Base-by-base conservation (phyloP, 1,140 invertebrate genomes). In the Tetranychus urticae region DNA sequence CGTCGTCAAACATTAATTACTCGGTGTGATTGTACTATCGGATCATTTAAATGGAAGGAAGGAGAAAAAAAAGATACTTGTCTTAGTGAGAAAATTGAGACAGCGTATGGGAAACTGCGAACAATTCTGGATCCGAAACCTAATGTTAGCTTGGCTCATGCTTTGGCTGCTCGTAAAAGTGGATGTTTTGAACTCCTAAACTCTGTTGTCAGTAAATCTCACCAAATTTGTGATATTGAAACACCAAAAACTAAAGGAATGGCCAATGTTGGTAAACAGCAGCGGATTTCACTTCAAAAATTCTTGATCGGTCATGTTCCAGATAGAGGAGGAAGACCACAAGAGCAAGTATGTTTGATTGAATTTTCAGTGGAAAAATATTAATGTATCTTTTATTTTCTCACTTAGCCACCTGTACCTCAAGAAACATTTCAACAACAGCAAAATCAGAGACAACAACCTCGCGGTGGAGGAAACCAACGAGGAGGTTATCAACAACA, bases 21-120 rank as follows among this genome's bases (percentile, higher is more conserved):
- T 63, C 76, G 92, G 58, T 72, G 94, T 50, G 90, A 96, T 74
- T 89, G 91, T 47, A 97, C 91, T 3, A 80, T 96, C 67, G 86
- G 90, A 72, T 93, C 88, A 34, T 96, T 94, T 73, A 69, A 60
- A 58, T 67, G 67, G 67, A 64, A 64, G 39, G 36, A 56, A 31
- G 50, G 50, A 31, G 33, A 33, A 33, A 42, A 62, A 14, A 37
- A 42, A 34, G 31, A 52, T 13, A 48, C 62, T 31, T 33, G 33
- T 39, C 13, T 59, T 23, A 23, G 39, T 23, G 23, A 55, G 23
- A 23, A 45, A 6, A 52, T 65, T n/a, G 58, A 60, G 1, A 36
- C 60, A 36, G 14, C 50, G 33, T 62, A 55, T 50, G 23, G 54
- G 7, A 42, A 62, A 50, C 2, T 39, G 10, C 34, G 48, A 37